Percentiles rank a stretch among this genome's conserved stretches.
Evolutionary conservation across 2,888 invertebrate species (phyloP).

Genomic region (Rhabditophanes sp.): DNA sequence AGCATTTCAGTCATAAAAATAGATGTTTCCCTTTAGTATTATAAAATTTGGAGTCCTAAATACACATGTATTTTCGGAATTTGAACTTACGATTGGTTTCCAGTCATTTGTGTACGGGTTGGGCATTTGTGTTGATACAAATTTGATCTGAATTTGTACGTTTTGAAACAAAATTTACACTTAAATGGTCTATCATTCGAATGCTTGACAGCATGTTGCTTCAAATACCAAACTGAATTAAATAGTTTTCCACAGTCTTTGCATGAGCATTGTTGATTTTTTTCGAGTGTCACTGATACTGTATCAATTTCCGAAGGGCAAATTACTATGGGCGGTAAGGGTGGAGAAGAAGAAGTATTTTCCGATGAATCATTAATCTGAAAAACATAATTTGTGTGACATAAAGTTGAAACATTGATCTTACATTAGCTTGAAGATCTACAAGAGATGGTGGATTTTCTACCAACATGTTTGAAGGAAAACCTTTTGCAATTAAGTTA

Average conservation of each 20-base stretch:
- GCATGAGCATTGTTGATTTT: constrained; percentile 42
- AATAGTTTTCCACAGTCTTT: constrained; percentile 42
- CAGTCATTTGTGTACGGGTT: no score
- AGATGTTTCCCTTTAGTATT: no score
- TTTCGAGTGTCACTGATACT: constrained; percentile 36
- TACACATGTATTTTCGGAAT: no score
- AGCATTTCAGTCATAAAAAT: neutral
- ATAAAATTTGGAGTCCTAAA: no score
- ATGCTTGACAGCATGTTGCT: constrained; percentile 43
- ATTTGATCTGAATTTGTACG: constrained; percentile 44
- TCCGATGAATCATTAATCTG: no score
- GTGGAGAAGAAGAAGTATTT: no score
- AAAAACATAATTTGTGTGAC: no score
- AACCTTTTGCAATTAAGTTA: no score
- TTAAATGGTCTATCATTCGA: constrained; percentile 43
- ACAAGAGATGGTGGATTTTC: no score
- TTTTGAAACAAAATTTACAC: constrained; percentile 41
- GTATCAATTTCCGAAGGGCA: constrained; percentile 39
- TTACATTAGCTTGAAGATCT: no score
- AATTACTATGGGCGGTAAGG: constrained; percentile 40
- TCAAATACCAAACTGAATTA: constrained; percentile 42
- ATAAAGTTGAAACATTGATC: no score
- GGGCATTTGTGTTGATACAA: constrained; percentile 44
- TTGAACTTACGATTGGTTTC: constrained; percentile 23
- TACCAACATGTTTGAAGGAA: no score